Conservation (phyloP, 37 sponge, comb jelly and placozoan species). For the Ianthella basta region DNA sequence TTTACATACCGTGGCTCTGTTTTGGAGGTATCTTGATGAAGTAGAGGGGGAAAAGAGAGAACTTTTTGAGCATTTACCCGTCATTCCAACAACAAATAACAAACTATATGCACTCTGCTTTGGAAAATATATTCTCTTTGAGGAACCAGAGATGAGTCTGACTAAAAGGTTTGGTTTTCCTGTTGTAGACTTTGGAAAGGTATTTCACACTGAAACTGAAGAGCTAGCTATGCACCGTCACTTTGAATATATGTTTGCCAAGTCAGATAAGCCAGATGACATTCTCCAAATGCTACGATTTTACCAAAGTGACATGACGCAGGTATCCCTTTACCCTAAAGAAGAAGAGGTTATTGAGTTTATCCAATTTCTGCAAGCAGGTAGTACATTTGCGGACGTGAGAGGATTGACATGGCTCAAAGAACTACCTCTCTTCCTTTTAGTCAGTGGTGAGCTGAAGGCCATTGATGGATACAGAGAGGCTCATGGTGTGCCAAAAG, state of each 20-base stretch:
- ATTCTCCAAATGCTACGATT: background rate
- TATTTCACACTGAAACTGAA: background rate
- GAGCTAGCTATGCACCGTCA: background rate
- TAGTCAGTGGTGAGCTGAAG: slow-evolving; percentile 21
- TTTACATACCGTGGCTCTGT: background rate
- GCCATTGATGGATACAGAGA: background rate
- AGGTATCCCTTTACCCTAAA: background rate
- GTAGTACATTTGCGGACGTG: background rate
- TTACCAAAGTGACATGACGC: background rate
- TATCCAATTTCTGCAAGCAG: too few relatives aligned
- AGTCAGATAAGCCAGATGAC: background rate
- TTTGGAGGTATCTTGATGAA: background rate
- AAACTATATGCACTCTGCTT: background rate
- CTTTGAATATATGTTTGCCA: background rate
- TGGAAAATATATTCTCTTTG: background rate
- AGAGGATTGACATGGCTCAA: background rate
- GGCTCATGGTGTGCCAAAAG: background rate
- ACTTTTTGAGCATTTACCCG: background rate
- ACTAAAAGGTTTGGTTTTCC: slow-evolving; percentile 4
- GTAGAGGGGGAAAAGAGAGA: background rate
- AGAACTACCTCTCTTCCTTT: background rate
- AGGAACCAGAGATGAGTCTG: background rate
- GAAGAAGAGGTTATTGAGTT: slow-evolving; percentile 2
- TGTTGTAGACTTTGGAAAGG: slow-evolving; percentile 14
- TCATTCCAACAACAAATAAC: slow-evolving; percentile 28